These are phyloP conservation scores for Poeciliopsis paucimaculata DNA, from an alignment of 2,797 vertebrate genomes.

Conservation along the genomic window DNA sequence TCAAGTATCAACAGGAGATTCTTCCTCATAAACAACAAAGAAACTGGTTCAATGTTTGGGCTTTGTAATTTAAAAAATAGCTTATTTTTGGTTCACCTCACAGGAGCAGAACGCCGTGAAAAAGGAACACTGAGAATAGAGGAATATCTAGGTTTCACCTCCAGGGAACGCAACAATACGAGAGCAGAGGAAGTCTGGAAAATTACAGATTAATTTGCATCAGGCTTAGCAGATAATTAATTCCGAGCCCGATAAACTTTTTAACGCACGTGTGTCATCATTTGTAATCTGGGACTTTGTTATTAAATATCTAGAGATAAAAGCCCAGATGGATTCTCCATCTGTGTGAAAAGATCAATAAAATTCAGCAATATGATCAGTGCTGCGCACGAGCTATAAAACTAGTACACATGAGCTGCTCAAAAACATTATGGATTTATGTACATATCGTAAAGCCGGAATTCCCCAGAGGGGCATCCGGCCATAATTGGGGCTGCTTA, in stretches of 20 bases:
- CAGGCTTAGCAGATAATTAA: slow-evolving; percentile 36
- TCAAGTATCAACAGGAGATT: slow-evolving; percentile 55
- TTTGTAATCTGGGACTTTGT: slow-evolving; percentile 31
- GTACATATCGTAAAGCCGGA: slow-evolving; percentile 31
- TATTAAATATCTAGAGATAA: slow-evolving; percentile 17
- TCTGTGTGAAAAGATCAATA: slow-evolving; percentile 33
- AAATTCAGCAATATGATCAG: slow-evolving; percentile 21
- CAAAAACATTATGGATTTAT: slow-evolving; percentile 26
- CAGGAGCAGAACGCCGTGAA: slow-evolving; percentile 63
- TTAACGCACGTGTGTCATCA: slow-evolving; percentile 36
- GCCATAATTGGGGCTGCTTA: slow-evolving; percentile 65
- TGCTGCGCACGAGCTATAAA: neutral
- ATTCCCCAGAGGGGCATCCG: slow-evolving; percentile 53
- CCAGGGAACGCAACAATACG: slow-evolving; percentile 53
- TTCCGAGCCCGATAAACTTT: slow-evolving; percentile 47
- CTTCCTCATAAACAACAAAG: slow-evolving; percentile 64
- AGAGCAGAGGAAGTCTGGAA: slow-evolving; percentile 33
- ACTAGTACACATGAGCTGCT: slow-evolving; percentile 28
- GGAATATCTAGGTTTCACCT: slow-evolving; percentile 73
- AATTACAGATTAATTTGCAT: slow-evolving; percentile 43
- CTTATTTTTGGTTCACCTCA: slow-evolving; percentile 64
- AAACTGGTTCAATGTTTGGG: slow-evolving; percentile 45
- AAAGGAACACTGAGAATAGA: slow-evolving; percentile 65
- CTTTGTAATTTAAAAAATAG: neutral
- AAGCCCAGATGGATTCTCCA: slow-evolving; percentile 1